Evolutionary conservation across 2,888 invertebrate species (phyloP), one percentile per base, ranked within the genome.

Genomic region (Pedicia rivosa): DNA sequence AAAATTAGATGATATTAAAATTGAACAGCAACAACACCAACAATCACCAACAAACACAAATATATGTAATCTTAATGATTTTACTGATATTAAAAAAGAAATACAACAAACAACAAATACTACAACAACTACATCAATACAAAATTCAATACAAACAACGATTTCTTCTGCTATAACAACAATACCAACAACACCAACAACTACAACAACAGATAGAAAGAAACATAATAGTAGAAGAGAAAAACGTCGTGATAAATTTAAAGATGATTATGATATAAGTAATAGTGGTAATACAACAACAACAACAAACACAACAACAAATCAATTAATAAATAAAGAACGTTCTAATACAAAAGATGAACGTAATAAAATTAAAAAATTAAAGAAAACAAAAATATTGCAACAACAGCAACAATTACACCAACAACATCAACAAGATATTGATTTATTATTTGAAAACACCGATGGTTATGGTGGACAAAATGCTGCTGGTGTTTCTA

Each of bases 61-160:
- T 42, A 34, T n/a, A n/a, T n/a, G n/a, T n/a, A n/a, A n/a, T n/a
- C 19, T 22, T 35, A 9, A 16, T 13, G 31, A 41, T 19, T 57
- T 57, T 30, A 68, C 70, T 42, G 70, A 69, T 47, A 53, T 64
- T 28, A 66, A 70, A 40, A 63, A 67, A 7, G 55, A 55, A 4
- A 46, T 47, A 1, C 25, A 35, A 14, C 20, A 20, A 24, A 16
- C 26, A 3, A 14, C 36, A 13, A 9, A 26, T 4, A 20, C 42
- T 4, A 17, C 44, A n/a, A n/a, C n/a, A n/a, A n/a, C n/a, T n/a
- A n/a, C n/a, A 3, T 38, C 43, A 6, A 27, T 41, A 5, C 40
- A 47, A 6, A 26, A 44, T 1, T 43, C 48, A 4, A 38, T 43
- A 1, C 25, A 42, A 25, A 45, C 45, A 15, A 40, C 40, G 10